A percentile compares a stretch with the other conserved stretches of the same genome.
Conservation (phyloP, 2,797 vertebrate species). For the Masticophis lateralis region DNA sequence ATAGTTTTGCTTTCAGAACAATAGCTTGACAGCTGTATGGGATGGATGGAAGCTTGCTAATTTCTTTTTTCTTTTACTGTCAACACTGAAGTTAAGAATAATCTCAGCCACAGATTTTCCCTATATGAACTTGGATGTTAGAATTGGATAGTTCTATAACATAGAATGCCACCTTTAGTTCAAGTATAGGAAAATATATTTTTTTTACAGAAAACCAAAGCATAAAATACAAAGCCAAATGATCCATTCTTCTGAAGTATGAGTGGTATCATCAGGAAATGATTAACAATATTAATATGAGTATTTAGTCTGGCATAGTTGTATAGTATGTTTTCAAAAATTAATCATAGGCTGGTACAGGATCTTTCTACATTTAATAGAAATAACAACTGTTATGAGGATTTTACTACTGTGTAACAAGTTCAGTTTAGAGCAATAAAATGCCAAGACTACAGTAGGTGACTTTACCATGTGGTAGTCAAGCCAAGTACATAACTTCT, state of each 20-base stretch:
- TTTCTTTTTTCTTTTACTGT: background rate
- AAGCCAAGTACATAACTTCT: background rate
- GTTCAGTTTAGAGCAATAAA: background rate
- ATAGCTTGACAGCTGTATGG: background rate
- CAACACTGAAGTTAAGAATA: background rate
- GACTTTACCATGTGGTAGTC: background rate
- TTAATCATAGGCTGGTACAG: background rate
- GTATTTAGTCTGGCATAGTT: background rate
- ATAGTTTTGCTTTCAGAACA: constrained; percentile 3
- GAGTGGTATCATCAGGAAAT: background rate
- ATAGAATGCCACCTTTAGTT: background rate
- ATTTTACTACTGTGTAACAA: background rate
- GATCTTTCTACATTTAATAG: background rate
- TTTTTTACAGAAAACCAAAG: background rate
- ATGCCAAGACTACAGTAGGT: background rate
- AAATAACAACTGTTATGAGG: background rate
- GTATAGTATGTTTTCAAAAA: background rate
- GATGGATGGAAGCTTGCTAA: background rate
- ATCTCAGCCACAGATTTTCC: background rate
- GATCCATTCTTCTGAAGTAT: background rate
- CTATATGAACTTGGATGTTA: background rate
- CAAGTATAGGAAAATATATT: background rate
- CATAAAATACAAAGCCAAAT: background rate
- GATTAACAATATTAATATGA: background rate
- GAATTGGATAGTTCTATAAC: background rate